Percentiles rank a stretch among this genome's conserved stretches.
Conservation (phyloP, 2,888 invertebrate genomes). For the Apotomis turbidana region DNA sequence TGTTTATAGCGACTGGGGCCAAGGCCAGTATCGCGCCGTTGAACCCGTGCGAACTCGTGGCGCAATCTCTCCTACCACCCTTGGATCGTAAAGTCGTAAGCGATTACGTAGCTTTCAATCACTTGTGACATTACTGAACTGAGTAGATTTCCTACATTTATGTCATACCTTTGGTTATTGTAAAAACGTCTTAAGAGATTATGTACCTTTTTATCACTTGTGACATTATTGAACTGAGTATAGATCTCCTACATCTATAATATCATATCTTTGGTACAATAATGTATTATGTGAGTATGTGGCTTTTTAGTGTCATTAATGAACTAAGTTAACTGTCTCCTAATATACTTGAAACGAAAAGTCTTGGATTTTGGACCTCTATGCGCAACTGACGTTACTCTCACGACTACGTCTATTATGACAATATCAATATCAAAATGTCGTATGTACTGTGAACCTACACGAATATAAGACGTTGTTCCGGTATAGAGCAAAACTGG, state of each 20-base stretch:
- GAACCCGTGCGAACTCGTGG: constrained; percentile 67
- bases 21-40: constrained; percentile 69
- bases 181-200: constrained; percentile 4
- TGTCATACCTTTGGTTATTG: background rate
- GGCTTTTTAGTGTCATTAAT: too few species aligned
- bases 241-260: too few species aligned
- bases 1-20: constrained; percentile 69
- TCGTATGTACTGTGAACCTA: background rate
- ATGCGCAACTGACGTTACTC: background rate
- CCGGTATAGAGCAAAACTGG: constrained; percentile 15
- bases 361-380: background rate
- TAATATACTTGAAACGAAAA: background rate
- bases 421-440: background rate
- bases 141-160: background rate
- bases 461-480: background rate
- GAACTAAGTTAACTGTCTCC: background rate
- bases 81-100: constrained; percentile 1
- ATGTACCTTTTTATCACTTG: background rate
- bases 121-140: background rate
- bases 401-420: background rate
- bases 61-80: constrained; percentile 48
- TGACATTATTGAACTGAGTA: background rate
- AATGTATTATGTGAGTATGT: too few species aligned
- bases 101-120: background rate
- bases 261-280: too few species aligned